Evolutionary conservation across 2,113 vertebrate species (phyloP).

Genomic region (Alouatta palliata): DNA sequence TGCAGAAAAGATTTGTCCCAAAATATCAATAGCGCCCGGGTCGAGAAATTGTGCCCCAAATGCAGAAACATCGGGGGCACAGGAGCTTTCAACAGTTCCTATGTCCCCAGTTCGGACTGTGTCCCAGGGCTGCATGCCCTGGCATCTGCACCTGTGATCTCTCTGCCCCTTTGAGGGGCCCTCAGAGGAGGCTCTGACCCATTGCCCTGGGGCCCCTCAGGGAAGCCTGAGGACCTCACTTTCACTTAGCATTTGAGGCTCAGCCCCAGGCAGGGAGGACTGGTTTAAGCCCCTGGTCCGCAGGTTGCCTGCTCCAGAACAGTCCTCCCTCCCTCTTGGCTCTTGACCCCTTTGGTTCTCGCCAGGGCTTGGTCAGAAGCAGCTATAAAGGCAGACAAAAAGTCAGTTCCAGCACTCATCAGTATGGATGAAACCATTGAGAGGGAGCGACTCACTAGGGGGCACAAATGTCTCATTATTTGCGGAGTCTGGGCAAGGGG

Average conservation of each 20-base stretch:
- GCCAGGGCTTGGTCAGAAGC: not conserved
- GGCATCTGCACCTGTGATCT: not conserved
- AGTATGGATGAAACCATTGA: not conserved
- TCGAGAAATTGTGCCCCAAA: not conserved
- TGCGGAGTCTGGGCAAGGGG: not conserved
- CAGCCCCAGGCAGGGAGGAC: not conserved
- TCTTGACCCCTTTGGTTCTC: not conserved
- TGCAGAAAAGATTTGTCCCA: not conserved
- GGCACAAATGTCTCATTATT: not conserved
- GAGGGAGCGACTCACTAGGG: too few species aligned
- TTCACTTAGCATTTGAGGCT: not conserved
- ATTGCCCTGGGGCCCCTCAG: not conserved
- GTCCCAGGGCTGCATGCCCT: fast-evolving
- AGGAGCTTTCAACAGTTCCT: too few species aligned
- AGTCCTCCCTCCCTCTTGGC: fast-evolving
- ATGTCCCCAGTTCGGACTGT: fast-evolving
- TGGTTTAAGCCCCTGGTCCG: too few species aligned
- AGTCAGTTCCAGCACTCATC: not conserved
- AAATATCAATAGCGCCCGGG: too few species aligned
- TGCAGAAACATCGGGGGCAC: too few species aligned
- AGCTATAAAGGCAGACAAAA: not conserved
- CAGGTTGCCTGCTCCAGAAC: not conserved
- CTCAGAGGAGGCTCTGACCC: not conserved
- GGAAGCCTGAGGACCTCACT: not conserved
- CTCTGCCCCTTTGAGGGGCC: not conserved